Evolutionary conservation across 2,888 invertebrate species (phyloP), one percentile per base, ranked within the genome.

Genomic region (Tetramorium bicarinatum): DNA sequence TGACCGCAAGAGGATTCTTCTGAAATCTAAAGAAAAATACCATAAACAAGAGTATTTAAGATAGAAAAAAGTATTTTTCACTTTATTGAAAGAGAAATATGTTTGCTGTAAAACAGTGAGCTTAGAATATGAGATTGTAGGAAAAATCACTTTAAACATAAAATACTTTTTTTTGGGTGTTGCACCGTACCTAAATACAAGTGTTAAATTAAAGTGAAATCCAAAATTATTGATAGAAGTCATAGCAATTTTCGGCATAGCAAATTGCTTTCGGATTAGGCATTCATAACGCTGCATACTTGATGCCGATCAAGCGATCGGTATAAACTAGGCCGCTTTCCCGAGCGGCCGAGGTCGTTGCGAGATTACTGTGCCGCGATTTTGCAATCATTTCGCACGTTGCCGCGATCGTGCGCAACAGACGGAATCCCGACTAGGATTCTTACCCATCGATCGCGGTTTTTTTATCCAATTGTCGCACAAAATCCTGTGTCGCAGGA

Each of bases 321-420:
- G 29, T 4, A 15, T 47, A 47, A 66, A 47, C 66, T 66, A 66
- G 66, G 29, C 34, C 59, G 62, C 75, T 87, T 83, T 87, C 86
- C 84, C 87, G 87, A 87, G 88, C 62, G 88, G 88, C 84, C 90
- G 90, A 90, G 91, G 88, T 84, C 86, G 88, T 85, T 83, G n/a
- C 15, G 38, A 64, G 52, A 64, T 76, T 38, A 69, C 72, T 77
- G 52, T 80, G 83, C 15, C 81, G 74, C 80, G 34, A 38, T 83
- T 89, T 84, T 84, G 82, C 83, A 87, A 87, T 77, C 25, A 6
- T 66, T 66, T 61, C 2, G 41, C 71, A 18, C 49, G 79, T 66
- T 66, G 66, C 72, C 18, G 72, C 15, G 13, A 74, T 59, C 59
- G 44, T 59, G 59, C 18, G 21, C 29, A 18, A 25, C 41, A 29